phyloP scores from a whole-genome alignment of 2,797 vertebrate genomes.

The Petrocephalus sullivani region DNA sequence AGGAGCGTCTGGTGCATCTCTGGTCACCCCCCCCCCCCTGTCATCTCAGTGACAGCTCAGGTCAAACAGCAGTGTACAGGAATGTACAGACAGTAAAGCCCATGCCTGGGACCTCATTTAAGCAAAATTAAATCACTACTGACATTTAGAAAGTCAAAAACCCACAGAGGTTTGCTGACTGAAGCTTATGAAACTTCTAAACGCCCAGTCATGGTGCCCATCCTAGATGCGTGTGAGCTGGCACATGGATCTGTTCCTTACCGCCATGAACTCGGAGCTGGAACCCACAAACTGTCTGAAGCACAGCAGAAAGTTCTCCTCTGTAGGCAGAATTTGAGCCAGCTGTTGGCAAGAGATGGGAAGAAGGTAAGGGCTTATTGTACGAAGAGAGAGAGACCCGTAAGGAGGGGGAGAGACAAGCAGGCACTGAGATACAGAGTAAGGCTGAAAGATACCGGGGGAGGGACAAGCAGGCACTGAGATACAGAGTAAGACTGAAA shows the following conservation, averaged over 20 bases:
- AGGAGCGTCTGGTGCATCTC: not conserved
- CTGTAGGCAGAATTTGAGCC: slow-evolving; percentile 91
- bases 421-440: not conserved
- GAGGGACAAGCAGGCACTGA: not conserved
- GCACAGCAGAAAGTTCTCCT: slow-evolving; percentile 93
- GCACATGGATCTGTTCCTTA: slow-evolving; percentile 47
- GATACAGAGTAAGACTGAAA: too few relatives aligned
- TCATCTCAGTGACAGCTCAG: not conserved
- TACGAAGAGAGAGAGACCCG: not conserved
- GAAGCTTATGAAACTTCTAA: not conserved
- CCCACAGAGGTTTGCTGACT: not conserved
- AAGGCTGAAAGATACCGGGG: not conserved
- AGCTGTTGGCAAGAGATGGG: slow-evolving; percentile 56
- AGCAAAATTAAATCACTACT: not conserved
- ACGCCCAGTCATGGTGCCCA: not conserved
- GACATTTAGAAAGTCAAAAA: not conserved
- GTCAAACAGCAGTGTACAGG: not conserved
- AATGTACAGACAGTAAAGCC: not conserved
- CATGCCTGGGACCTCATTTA: not conserved
- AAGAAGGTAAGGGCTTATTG: not conserved
- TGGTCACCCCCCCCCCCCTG: not conserved
- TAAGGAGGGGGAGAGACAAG: too few relatives aligned
- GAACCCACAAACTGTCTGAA: slow-evolving; percentile 91
- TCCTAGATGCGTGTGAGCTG: not conserved
- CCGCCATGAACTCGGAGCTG: slow-evolving; percentile 89